These are phyloP conservation scores for Zaprionus inermis DNA, from an alignment of 1,140 invertebrate genomes.

Conservation along the genomic window DNA sequence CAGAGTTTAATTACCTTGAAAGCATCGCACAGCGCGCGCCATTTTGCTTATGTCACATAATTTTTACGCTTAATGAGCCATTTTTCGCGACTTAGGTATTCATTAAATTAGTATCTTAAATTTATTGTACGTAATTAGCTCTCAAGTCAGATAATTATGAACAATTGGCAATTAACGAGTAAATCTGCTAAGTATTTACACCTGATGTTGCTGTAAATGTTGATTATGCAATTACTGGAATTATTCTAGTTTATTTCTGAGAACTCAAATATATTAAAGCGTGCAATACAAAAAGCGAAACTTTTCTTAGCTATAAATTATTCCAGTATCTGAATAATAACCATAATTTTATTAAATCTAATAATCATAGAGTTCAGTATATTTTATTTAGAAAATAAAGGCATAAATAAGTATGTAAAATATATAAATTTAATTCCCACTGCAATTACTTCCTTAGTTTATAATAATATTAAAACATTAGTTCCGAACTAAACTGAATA, in stretches of 20 bases:
- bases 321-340: too few species aligned
- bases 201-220: neutral
- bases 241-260: neutral
- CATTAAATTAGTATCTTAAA: conserved; percentile 36
- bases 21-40: conserved; percentile 39
- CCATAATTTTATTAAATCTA: too few species aligned
- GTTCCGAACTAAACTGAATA: neutral
- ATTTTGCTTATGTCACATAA: conserved; percentile 61
- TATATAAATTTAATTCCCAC: neutral
- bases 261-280: too few species aligned
- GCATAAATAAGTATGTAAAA: too few species aligned
- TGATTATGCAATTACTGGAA: neutral
- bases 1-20: conserved; percentile 73
- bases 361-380: too few species aligned
- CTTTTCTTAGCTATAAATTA: too few species aligned
- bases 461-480: neutral
- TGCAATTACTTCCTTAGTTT: neutral
- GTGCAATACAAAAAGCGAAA: too few species aligned
- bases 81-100: conserved; percentile 50
- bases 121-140: conserved; percentile 54
- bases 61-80: conserved; percentile 67
- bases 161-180: conserved; percentile 16
- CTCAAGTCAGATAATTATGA: conserved; percentile 20
- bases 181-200: neutral
- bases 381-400: too few species aligned